Conservation (phyloP, 2,113 vertebrate species). For the Phasianus colchicus region DNA sequence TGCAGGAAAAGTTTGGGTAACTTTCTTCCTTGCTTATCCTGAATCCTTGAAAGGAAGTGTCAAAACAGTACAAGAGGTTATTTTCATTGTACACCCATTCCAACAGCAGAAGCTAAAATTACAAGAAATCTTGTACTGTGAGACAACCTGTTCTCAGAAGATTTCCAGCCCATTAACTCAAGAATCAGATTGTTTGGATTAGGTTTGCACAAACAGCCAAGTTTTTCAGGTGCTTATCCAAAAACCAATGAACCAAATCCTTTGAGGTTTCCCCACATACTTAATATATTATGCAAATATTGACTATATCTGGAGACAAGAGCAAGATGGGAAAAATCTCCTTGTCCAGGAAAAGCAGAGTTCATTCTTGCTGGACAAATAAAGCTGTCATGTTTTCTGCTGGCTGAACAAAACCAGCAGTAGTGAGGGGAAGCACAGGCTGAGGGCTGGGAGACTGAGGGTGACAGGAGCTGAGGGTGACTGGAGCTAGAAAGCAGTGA, state of each 20-base stretch:
- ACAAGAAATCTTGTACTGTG: neutral
- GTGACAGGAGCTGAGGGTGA: neutral
- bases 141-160: constrained; percentile 50
- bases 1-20: neutral
- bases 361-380: neutral
- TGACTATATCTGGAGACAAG: neutral
- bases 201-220: constrained; percentile 49
- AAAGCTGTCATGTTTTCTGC: neutral
- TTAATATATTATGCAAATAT: constrained; percentile 56
- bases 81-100: neutral
- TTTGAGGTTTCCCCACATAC: constrained; percentile 29
- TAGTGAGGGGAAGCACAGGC: neutral
- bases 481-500: neutral
- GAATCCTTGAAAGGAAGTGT: constrained; percentile 1
- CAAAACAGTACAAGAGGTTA: neutral
- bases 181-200: constrained; percentile 63
- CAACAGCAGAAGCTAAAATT: constrained; percentile 21
- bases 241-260: constrained; percentile 56
- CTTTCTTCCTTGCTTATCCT: neutral
- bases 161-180: constrained; percentile 67
- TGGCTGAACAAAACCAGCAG: neutral
- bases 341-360: constrained; percentile 1
- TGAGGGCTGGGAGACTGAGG: neutral
- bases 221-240: constrained; percentile 58
- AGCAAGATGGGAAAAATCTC: constrained; percentile 10